Evolutionary conservation across 2,113 vertebrate genomes (phyloP).

Genomic region (Malurus melanocephalus): DNA sequence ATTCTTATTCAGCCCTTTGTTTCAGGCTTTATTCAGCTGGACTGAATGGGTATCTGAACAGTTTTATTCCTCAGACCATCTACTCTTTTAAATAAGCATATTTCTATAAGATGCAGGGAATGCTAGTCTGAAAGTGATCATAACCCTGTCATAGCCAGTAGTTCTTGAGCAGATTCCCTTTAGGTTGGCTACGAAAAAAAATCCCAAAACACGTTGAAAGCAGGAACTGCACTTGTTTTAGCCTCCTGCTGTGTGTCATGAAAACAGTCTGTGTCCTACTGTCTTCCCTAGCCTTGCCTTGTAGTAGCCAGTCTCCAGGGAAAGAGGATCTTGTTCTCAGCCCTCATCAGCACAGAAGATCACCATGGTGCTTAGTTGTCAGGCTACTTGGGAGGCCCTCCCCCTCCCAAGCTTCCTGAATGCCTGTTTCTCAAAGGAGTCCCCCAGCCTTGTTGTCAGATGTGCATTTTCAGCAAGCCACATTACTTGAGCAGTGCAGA

Average conservation of each 20-base stretch:
- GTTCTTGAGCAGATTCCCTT: neutral
- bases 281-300: neutral
- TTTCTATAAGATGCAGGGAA: neutral
- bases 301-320: neutral
- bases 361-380: accelerated
- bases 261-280: neutral
- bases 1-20: neutral
- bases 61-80: neutral
- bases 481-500: neutral
- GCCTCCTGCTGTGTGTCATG: neutral
- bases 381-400: neutral
- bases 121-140: neutral
- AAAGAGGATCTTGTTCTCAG: neutral
- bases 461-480: neutral
- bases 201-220: accelerated
- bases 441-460: neutral
- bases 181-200: neutral
- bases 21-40: neutral
- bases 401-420: neutral
- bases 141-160: neutral
- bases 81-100: neutral
- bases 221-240: neutral
- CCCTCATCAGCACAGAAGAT: neutral
- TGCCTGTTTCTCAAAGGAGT: neutral
- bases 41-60: neutral